Conservation (phyloP, 2,888 invertebrate genomes). For the Bombylius discolor region DNA sequence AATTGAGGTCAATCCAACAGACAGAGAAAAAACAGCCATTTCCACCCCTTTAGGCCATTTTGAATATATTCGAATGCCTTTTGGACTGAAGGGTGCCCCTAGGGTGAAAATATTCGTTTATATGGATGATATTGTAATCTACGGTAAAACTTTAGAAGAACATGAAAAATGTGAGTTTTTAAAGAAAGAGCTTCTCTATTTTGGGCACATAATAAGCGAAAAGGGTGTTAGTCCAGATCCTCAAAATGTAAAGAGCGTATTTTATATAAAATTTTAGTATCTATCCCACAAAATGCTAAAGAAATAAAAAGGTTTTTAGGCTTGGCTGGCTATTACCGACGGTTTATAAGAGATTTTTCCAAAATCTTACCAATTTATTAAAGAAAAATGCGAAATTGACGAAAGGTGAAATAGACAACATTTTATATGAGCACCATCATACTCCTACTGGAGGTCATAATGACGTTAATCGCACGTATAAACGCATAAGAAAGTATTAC, state of each 20-base stretch:
- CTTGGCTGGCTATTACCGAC: conserved; percentile 14
- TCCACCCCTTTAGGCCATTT: not conserved
- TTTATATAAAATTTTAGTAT: too few relatives aligned
- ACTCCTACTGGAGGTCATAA: too few relatives aligned
- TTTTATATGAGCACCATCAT: too few relatives aligned
- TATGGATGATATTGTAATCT: too few relatives aligned
- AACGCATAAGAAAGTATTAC: too few relatives aligned
- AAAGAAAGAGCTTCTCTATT: conserved; percentile 9
- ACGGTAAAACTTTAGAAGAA: too few relatives aligned
- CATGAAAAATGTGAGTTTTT: conserved; percentile 17
- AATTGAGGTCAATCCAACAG: not conserved
- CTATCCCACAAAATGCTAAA: conserved; percentile 14
- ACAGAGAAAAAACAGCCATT: not conserved
- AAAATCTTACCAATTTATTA: conserved; percentile 2
- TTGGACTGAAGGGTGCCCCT: too few relatives aligned
- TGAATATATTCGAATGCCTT: too few relatives aligned
- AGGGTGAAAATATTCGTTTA: too few relatives aligned
- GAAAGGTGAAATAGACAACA: not conserved
- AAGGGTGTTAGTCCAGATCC: conserved; percentile 15
- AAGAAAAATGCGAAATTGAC: not conserved
- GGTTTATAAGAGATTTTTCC: conserved; percentile 7
- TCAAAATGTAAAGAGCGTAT: not conserved
- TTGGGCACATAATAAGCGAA: conserved; percentile 21
- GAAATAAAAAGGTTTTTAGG: conserved; percentile 18
- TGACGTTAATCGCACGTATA: too few relatives aligned